These are phyloP conservation scores for Malacosoma neustria DNA, from an alignment of 2,888 invertebrate species.

Conservation along the genomic window DNA sequence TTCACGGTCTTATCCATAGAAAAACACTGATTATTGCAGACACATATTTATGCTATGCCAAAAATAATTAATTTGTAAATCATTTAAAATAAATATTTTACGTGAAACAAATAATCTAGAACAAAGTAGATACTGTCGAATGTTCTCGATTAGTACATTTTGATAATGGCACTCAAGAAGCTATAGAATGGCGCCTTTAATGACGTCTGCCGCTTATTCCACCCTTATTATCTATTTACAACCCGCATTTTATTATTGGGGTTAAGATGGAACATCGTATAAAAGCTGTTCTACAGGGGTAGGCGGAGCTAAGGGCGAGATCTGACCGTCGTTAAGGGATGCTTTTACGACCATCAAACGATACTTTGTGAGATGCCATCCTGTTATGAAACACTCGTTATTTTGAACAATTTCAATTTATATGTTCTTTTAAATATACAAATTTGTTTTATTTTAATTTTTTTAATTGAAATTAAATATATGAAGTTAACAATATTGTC, in stretches of 20 bases:
- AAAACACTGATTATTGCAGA: too few species aligned
- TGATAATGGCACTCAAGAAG: constrained; percentile 49
- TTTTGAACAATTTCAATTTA: background rate
- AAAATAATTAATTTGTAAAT: too few species aligned
- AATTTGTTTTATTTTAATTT: background rate
- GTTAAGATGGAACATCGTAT: constrained; percentile 59
- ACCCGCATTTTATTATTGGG: constrained; percentile 74
- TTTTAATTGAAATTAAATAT: too few species aligned
- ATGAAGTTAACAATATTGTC: too few species aligned
- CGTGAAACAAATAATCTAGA: too few species aligned
- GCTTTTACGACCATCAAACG: constrained; percentile 73
- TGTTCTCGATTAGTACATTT: constrained; percentile 51
- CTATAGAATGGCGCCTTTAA: constrained; percentile 56
- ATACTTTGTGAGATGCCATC: constrained; percentile 69
- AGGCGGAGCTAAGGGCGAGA: constrained; percentile 52
- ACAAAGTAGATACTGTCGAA: too few species aligned
- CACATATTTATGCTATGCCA: too few species aligned
- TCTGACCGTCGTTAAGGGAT: constrained; percentile 69
- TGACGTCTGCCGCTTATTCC: constrained; percentile 56
- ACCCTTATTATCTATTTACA: constrained; percentile 73
- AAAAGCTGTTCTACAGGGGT: constrained; percentile 44
- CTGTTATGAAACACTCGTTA: constrained; percentile 18
- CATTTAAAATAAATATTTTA: too few species aligned
- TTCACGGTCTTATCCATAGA: too few species aligned
- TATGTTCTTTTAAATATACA: background rate